Conservation (phyloP, 2,888 invertebrate genomes). For the Melolontha melolontha region DNA sequence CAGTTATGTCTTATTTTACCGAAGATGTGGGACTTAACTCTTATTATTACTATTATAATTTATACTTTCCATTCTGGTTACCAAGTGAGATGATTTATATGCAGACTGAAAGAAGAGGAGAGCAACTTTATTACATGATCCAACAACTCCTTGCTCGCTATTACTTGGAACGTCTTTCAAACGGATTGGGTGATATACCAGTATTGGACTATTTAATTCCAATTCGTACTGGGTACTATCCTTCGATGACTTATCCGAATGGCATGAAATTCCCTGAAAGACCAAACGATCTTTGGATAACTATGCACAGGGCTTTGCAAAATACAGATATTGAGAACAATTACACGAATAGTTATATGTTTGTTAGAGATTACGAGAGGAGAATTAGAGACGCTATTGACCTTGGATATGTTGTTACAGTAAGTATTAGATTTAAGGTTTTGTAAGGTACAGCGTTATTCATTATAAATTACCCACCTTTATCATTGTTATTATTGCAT, state of each 20-base stretch:
- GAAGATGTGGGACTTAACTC: constrained; percentile 78
- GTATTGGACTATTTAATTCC: constrained; percentile 68
- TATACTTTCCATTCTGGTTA: constrained; percentile 76
- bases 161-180: constrained; percentile 80
- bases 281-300: constrained; percentile 67
- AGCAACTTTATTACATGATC: constrained; percentile 74
- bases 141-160: constrained; percentile 79
- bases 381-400: constrained; percentile 72
- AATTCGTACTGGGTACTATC: constrained; percentile 72
- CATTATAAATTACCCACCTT: too few relatives aligned
- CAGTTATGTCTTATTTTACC: constrained; percentile 75
- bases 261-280: constrained; percentile 76
- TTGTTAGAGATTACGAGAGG: constrained; percentile 65
- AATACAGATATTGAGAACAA: constrained; percentile 57
- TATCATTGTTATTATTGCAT: too few relatives aligned
- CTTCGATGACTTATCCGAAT: constrained; percentile 74
- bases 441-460: too few relatives aligned
- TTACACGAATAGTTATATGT: constrained; percentile 67
- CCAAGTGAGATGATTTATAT: constrained; percentile 68
- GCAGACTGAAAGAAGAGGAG: constrained; percentile 73
- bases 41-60: constrained; percentile 73
- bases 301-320: constrained; percentile 53
- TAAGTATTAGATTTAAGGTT: constrained; percentile 51
- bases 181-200: constrained; percentile 76
- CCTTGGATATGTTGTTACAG: constrained; percentile 66